phyloP scores from a whole-genome alignment of 2,113 vertebrate species.

The Microcebus griseorufus region DNA sequence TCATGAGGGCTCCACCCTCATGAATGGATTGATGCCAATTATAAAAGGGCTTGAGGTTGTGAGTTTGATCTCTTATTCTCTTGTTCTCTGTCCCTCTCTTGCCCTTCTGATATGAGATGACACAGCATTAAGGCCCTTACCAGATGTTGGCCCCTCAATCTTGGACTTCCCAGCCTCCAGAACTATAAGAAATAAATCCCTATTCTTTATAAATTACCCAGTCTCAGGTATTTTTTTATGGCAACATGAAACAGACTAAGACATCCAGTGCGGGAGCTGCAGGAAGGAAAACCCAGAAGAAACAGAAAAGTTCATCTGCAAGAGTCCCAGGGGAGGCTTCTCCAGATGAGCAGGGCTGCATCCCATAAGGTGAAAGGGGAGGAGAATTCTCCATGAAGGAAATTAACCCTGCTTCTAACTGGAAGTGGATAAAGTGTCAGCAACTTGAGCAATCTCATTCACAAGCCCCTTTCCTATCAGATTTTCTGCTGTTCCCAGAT shows the following conservation, averaged over 20 bases:
- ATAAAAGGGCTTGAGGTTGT: not conserved
- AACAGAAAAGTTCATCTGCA: not conserved
- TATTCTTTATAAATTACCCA: not conserved
- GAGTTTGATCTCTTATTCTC: not conserved
- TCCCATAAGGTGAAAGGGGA: not conserved
- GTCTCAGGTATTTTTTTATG: not conserved
- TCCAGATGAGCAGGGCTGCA: not conserved
- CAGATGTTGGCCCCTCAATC: not conserved
- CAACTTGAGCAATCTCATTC: not conserved
- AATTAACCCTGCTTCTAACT: not conserved
- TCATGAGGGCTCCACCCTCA: not conserved
- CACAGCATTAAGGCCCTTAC: not conserved
- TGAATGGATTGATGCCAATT: not conserved
- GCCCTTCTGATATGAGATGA: not conserved
- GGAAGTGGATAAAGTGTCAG: not conserved
- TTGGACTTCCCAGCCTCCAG: not conserved
- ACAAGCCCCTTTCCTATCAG: not conserved
- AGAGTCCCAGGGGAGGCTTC: not conserved
- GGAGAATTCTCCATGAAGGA: not conserved
- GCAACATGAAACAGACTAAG: not conserved
- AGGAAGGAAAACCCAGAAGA: not conserved
- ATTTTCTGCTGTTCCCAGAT: not conserved
- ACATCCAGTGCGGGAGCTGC: conserved; percentile 63
- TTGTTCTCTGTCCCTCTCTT: not conserved
- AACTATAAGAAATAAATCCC: not conserved